phyloP scores from a whole-genome alignment of 1,140 invertebrate genomes.

The Chelonus insularis region DNA sequence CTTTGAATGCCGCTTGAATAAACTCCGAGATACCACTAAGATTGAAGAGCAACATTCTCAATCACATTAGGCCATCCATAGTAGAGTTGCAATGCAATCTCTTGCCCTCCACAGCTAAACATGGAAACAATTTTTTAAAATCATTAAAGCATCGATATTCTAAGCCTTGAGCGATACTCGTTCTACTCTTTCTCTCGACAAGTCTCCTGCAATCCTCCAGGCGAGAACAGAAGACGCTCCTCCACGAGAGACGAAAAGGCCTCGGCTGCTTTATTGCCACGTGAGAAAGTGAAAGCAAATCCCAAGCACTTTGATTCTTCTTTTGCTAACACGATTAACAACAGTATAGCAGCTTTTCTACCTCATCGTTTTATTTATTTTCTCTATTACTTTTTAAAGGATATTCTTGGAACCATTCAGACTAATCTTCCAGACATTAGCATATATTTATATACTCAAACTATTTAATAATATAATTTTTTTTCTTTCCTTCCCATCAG shows the following conservation, averaged over 20 bases:
- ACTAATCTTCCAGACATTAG: too few relatives aligned
- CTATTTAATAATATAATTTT: too few relatives aligned
- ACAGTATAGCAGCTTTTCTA: neutral
- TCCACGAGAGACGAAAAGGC: conserved; percentile 18
- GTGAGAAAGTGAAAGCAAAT: conserved; percentile 20
- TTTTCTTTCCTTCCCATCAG: too few relatives aligned
- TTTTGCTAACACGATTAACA: neutral
- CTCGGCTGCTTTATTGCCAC: conserved; percentile 10
- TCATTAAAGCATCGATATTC: neutral
- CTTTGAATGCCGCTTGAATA: too few relatives aligned
- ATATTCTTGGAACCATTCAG: too few relatives aligned
- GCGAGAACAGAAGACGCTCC: conserved; percentile 11
- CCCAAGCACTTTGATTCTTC: neutral
- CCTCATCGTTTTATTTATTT: neutral
- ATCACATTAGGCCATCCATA: too few relatives aligned
- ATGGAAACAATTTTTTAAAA: neutral
- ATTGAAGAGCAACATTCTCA: too few relatives aligned
- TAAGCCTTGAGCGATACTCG: too few relatives aligned
- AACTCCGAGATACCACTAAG: too few relatives aligned
- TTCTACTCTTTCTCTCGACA: neutral
- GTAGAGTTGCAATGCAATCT: neutral
- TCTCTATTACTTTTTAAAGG: too few relatives aligned
- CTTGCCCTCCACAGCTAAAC: neutral
- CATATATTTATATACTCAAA: too few relatives aligned
- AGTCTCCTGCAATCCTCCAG: neutral